Conservation (phyloP, 2,113 vertebrate species). For the Spermophilus dauricus region DNA sequence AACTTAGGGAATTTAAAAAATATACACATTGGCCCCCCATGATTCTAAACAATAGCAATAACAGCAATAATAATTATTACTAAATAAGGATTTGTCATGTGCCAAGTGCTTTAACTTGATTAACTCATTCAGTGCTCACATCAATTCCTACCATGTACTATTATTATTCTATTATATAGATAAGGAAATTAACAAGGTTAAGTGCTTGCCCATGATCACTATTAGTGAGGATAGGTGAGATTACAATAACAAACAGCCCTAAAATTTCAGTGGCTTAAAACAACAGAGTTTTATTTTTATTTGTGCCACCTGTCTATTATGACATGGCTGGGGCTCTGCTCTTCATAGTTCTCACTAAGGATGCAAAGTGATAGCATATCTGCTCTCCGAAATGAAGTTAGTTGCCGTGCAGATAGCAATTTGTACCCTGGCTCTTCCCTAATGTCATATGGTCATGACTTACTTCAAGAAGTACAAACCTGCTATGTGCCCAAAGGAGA, state of each 20-base stretch:
- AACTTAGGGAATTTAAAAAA: not conserved
- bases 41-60: not conserved
- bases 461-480: not conserved
- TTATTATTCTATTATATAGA: not conserved
- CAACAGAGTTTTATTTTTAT: constrained; percentile 1
- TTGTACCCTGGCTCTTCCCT: not conserved
- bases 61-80: not conserved
- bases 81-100: not conserved
- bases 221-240: not conserved
- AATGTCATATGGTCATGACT: not conserved
- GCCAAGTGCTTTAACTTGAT: constrained; percentile 49
- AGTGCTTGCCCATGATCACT: not conserved
- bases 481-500: not conserved
- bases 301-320: not conserved
- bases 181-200: constrained; percentile 43
- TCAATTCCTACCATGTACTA: not conserved
- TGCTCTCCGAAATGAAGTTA: not conserved
- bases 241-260: not conserved
- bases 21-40: not conserved
- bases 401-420: not conserved
- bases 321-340: not conserved
- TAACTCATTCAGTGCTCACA: not conserved
- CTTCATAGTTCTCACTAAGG: not conserved
- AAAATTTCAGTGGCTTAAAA: constrained; percentile 11
- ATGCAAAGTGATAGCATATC: not conserved